phyloP scores from a whole-genome alignment of 2,113 vertebrate species.

The Marmota flaviventris region DNA sequence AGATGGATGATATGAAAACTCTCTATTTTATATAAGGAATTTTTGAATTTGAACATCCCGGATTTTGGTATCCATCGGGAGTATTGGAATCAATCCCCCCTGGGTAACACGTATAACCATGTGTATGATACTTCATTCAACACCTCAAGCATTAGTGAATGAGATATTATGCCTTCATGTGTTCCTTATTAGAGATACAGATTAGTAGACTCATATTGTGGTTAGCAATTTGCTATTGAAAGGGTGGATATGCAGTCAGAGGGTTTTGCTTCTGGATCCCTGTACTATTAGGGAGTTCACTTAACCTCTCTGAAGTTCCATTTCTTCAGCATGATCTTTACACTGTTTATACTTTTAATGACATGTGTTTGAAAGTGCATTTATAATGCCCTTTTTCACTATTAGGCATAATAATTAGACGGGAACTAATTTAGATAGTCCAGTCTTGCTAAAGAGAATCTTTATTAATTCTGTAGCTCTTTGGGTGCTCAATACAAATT shows the following conservation, averaged over 20 bases:
- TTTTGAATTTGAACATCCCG: no score
- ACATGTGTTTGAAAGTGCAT: background rate
- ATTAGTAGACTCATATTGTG: background rate
- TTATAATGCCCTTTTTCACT: background rate
- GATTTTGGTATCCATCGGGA: background rate
- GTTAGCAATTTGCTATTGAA: background rate
- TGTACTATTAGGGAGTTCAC: background rate
- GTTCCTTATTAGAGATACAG: background rate
- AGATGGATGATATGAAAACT: no score
- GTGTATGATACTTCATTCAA: background rate
- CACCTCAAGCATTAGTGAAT: background rate
- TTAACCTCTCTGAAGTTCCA: background rate
- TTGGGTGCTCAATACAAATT: background rate
- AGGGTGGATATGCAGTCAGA: background rate
- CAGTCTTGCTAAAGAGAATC: conserved; percentile 19
- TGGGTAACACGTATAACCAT: no score
- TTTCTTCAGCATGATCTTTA: background rate
- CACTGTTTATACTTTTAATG: background rate
- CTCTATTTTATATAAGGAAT: no score
- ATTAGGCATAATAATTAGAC: background rate
- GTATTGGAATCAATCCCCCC: background rate
- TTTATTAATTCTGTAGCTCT: conserved; percentile 12
- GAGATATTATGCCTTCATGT: background rate
- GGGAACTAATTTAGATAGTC: background rate
- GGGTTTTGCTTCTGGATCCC: background rate